Percentiles rank a stretch among this genome's conserved stretches.
Conservation (phyloP, 35 echinoderm and acorn worm genomes). For the Strongylocentrotus purpuratus region DNA sequence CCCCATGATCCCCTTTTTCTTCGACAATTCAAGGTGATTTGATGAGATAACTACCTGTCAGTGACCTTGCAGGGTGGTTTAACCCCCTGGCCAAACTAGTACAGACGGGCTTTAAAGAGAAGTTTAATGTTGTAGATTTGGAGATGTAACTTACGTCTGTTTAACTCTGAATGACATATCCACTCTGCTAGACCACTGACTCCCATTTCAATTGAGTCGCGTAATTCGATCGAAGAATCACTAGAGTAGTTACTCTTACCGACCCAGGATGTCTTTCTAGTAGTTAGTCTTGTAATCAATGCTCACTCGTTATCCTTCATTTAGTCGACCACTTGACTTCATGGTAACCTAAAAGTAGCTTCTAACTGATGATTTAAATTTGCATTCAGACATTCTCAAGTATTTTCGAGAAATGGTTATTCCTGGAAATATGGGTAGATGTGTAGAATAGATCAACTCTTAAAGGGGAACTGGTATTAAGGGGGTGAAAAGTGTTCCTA, state of each 20-base stretch:
- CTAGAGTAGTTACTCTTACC: background rate
- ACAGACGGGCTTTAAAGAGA: background rate
- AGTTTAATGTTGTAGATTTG: background rate
- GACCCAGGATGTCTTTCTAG: background rate
- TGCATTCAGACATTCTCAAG: background rate
- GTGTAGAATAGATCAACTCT: background rate
- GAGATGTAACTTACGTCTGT: background rate
- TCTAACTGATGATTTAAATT: background rate
- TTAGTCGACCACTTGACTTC: background rate
- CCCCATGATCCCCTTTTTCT: too few species aligned
- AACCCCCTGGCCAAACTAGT: too few species aligned
- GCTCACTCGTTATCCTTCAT: background rate
- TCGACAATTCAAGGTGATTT: too few species aligned
- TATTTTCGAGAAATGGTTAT: background rate
- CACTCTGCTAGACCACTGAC: conserved; percentile 18
- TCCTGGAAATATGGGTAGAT: background rate
- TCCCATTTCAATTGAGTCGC: background rate
- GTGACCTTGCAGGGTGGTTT: too few species aligned
- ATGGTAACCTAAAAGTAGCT: background rate
- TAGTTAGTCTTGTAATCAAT: background rate
- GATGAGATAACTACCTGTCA: too few species aligned
- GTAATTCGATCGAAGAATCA: conserved; percentile 31
- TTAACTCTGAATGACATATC: background rate
- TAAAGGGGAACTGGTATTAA: background rate
- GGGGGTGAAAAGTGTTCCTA: background rate